Conservation (phyloP, 92 coral and sea anemone species). For the Hydrozoanthus gracilis region DNA sequence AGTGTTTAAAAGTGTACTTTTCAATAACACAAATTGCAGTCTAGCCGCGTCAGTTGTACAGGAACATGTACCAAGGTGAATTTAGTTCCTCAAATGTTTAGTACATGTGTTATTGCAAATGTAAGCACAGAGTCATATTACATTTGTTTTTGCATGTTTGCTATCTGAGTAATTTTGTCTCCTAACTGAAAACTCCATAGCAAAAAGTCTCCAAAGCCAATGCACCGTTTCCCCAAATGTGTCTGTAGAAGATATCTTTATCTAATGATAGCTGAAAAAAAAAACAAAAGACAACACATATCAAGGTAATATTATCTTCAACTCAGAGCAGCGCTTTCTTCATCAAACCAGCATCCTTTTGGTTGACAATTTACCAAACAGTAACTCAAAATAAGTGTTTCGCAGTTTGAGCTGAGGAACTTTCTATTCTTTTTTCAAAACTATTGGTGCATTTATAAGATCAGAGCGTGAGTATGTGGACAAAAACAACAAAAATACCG, state of each 20-base stretch:
- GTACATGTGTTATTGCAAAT: slow-evolving; percentile 20
- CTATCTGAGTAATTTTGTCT: slow-evolving; percentile 33
- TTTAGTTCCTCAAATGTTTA: slow-evolving; percentile 19
- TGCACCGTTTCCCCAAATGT: slow-evolving; percentile 39
- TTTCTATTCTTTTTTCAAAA: not conserved
- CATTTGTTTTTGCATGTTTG: slow-evolving; percentile 12
- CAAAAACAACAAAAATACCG: no score
- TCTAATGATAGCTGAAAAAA: slow-evolving; percentile 40
- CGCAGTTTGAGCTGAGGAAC: not conserved
- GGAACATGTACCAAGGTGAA: slow-evolving; percentile 6
- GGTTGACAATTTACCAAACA: not conserved
- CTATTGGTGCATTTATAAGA: no score
- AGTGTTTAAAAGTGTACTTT: slow-evolving; percentile 43
- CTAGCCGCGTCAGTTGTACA: slow-evolving; percentile 13
- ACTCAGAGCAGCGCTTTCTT: slow-evolving; percentile 20
- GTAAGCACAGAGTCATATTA: slow-evolving; percentile 38
- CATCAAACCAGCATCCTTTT: not conserved
- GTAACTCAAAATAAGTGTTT: not conserved
- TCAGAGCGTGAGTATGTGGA: no score
- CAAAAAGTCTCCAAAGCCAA: slow-evolving; percentile 50
- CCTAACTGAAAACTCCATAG: slow-evolving; percentile 40
- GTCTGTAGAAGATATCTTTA: slow-evolving; percentile 47
- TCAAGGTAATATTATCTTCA: slow-evolving; percentile 32
- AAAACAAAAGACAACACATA: slow-evolving; percentile 22
- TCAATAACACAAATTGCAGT: slow-evolving; percentile 14